A percentile compares a stretch with the other conserved stretches of the same genome.
These are phyloP conservation scores for Ericerus pela DNA, from an alignment of 1,140 invertebrate species.

Conservation along the genomic window DNA sequence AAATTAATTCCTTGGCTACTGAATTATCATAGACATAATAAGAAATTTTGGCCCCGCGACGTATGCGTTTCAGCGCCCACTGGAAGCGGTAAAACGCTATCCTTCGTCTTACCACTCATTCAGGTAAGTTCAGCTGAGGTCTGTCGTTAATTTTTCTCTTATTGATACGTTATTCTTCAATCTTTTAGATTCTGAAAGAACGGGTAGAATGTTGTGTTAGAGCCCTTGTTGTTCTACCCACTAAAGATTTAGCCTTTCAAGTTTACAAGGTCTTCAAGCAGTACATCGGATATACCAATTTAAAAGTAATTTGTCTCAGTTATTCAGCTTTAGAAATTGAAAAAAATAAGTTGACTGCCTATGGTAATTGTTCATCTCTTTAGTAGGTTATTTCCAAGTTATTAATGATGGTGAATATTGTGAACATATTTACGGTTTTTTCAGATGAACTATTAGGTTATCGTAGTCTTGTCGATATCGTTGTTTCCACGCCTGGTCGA, in stretches of 20 bases:
- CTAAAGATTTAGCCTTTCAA: slow-evolving; percentile 78
- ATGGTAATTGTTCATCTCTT: slow-evolving; percentile 39
- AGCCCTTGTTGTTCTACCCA: slow-evolving; percentile 79
- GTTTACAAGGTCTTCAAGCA: slow-evolving; percentile 67
- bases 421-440: slow-evolving; percentile 15
- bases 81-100: slow-evolving; percentile 92
- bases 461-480: slow-evolving; percentile 58
- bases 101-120: slow-evolving; percentile 84
- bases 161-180: slow-evolving; percentile 15
- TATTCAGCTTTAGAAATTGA: slow-evolving; percentile 16
- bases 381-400: no score
- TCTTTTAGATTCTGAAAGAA: slow-evolving; percentile 32
- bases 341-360: slow-evolving; percentile 4
- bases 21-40: slow-evolving; percentile 33
- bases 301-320: slow-evolving; percentile 40
- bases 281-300: slow-evolving; percentile 50
- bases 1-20: slow-evolving; percentile 69
- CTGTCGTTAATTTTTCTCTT: no score
- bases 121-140: slow-evolving; percentile 37
- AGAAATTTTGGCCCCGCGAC: slow-evolving; percentile 58
- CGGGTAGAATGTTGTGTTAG: slow-evolving; percentile 43
- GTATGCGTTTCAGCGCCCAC: slow-evolving; percentile 95
- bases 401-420: no score
- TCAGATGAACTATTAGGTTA: slow-evolving; percentile 18
- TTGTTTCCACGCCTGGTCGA: slow-evolving; percentile 84